Evolutionary conservation across 2,797 vertebrate species (phyloP).

Genomic region (Microctenopoma lineatum): DNA sequence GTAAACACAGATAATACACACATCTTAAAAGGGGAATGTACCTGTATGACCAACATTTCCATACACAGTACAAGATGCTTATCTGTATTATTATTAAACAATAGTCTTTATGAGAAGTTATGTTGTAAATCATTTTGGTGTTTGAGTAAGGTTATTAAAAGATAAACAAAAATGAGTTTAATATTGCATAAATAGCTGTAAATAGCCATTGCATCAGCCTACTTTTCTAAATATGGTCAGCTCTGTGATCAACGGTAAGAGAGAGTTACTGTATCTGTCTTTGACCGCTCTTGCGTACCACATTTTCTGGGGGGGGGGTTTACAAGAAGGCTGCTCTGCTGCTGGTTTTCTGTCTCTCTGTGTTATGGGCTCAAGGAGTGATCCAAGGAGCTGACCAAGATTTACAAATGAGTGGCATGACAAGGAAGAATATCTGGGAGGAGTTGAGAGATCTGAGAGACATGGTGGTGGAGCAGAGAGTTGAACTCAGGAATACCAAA

Average conservation of each 20-base stretch:
- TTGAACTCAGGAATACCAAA: conserved; percentile 25
- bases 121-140: too few species aligned
- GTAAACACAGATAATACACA: not conserved
- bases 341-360: conserved; percentile 28
- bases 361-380: conserved; percentile 18
- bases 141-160: too few species aligned
- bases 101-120: too few species aligned
- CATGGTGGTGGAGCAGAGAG: conserved; percentile 9
- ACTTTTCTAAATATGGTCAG: conserved; percentile 9
- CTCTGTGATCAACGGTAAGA: not conserved
- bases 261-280: not conserved
- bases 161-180: not conserved
- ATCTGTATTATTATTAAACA: too few species aligned
- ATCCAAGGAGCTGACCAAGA: not conserved
- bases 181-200: conserved; percentile 12
- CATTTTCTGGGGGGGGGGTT: not conserved
- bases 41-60: not conserved
- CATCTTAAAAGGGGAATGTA: not conserved
- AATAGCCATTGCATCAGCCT: not conserved
- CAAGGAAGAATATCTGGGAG: conserved; percentile 11
- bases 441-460: conserved; percentile 43
- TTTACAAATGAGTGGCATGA: conserved; percentile 19
- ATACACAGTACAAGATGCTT: not conserved
- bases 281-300: not conserved
- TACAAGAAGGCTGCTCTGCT: conserved; percentile 22